These are phyloP conservation scores for Pseudoips prasinana DNA, from an alignment of 2,888 invertebrate genomes.

Conservation along the genomic window DNA sequence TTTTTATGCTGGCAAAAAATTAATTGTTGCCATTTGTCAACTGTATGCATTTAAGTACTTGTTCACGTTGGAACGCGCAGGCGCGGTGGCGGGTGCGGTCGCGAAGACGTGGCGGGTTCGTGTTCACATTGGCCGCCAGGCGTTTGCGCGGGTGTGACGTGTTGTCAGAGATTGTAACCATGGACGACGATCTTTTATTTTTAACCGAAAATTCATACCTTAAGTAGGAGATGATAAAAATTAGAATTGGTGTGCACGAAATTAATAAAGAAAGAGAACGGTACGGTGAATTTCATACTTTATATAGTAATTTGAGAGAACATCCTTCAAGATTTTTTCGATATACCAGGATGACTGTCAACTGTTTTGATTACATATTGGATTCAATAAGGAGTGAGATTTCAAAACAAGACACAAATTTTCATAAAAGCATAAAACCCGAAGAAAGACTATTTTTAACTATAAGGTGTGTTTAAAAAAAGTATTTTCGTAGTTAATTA, in stretches of 20 bases:
- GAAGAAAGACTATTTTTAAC: slow-evolving; percentile 23
- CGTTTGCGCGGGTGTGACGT: slow-evolving; percentile 25
- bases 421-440: slow-evolving; percentile 24
- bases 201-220: slow-evolving; percentile 19
- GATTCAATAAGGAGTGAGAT: slow-evolving; percentile 30
- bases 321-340: slow-evolving; percentile 28
- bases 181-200: slow-evolving; percentile 28
- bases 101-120: slow-evolving; percentile 9
- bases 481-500: slow-evolving; percentile 10
- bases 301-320: slow-evolving; percentile 29
- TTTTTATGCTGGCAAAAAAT: background rate
- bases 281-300: slow-evolving; percentile 28
- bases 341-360: slow-evolving; percentile 27
- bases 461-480: slow-evolving; percentile 16
- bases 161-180: slow-evolving; percentile 16
- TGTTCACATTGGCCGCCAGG: slow-evolving; percentile 23
- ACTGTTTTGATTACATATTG: slow-evolving; percentile 26
- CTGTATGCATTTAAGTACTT: background rate
- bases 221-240: slow-evolving; percentile 29
- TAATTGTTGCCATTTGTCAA: background rate
- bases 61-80: slow-evolving; percentile 10
- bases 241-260: slow-evolving; percentile 30
- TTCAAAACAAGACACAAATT: slow-evolving; percentile 24
- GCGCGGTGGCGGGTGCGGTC: slow-evolving; percentile 5
- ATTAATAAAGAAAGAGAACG: slow-evolving; percentile 27